Conservation (phyloP, 2,888 invertebrate species). For the Cantharis flavilabris region DNA sequence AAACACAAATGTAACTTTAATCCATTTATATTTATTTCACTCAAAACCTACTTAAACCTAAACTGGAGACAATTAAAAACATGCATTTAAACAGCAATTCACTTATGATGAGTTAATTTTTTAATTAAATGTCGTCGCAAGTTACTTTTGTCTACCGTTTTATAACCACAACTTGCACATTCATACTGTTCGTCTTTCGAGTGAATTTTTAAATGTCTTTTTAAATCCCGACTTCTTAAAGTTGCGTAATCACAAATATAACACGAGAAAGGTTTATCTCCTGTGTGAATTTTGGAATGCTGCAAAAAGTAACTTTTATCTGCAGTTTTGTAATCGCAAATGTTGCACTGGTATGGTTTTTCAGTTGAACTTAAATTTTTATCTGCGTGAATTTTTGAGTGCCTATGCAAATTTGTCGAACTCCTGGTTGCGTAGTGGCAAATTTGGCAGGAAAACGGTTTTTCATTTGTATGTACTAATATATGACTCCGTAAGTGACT, state of each 20-base stretch:
- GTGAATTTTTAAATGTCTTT: background rate
- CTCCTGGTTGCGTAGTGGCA: background rate
- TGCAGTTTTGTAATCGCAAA: background rate
- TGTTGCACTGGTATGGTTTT: background rate
- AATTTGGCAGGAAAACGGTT: background rate
- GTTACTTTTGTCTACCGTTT: background rate
- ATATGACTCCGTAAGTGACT: background rate
- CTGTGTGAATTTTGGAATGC: background rate
- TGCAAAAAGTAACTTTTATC: background rate
- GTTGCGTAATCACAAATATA: background rate
- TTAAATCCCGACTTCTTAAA: background rate
- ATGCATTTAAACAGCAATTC: background rate
- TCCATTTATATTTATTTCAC: background rate
- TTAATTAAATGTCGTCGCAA: background rate
- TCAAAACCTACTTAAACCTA: background rate
- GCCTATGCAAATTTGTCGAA: background rate
- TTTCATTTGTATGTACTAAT: background rate
- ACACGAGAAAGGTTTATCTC: background rate
- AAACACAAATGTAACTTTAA: background rate
- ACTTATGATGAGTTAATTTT: background rate
- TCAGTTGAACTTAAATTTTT: background rate
- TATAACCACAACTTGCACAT: background rate
- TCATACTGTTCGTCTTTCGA: background rate
- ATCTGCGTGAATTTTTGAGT: background rate
- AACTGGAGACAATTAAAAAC: background rate